Percentiles rank a stretch among this genome's conserved stretches.
phyloP scores from a whole-genome alignment of 1,140 invertebrate species.

The Acromyrmex echinatior region DNA sequence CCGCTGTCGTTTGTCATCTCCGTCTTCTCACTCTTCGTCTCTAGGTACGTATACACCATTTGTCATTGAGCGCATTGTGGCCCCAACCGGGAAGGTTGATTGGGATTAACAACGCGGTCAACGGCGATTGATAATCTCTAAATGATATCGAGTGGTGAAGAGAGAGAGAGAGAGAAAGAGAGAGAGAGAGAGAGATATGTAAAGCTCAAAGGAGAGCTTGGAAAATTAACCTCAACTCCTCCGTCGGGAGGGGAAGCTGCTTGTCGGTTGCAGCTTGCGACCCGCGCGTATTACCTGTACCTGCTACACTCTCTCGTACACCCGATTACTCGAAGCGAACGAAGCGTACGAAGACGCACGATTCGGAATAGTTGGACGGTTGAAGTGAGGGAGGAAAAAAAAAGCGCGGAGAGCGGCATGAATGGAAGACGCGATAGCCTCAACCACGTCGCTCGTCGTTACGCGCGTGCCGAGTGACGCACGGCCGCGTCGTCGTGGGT shows the following conservation, averaged over 20 bases:
- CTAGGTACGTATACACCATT: constrained; percentile 29
- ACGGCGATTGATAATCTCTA: not conserved
- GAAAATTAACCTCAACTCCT: constrained; percentile 45
- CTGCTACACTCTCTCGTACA: not conserved
- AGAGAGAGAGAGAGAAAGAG: not conserved
- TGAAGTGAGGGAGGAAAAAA: not conserved
- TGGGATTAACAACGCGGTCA: no score
- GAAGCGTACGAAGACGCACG: not conserved
- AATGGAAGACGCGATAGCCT: not conserved
- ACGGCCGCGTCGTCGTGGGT: constrained; percentile 3
- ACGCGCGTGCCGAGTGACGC: not conserved
- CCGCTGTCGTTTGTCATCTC: not conserved
- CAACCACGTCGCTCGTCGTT: not conserved
- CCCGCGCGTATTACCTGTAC: not conserved
- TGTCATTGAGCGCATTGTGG: not conserved
- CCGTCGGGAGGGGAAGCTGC: not conserved
- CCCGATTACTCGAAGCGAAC: not conserved
- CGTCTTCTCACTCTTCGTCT: constrained; percentile 5
- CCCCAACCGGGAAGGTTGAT: no score
- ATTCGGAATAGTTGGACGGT: no score
- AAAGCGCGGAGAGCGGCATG: constrained; percentile 13
- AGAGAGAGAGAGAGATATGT: no score
- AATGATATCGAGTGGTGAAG: not conserved
- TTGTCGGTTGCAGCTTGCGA: not conserved
- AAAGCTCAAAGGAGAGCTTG: not conserved